Evolutionary conservation across 2,888 invertebrate genomes (phyloP).

Genomic region (Thymelicus lineola): DNA sequence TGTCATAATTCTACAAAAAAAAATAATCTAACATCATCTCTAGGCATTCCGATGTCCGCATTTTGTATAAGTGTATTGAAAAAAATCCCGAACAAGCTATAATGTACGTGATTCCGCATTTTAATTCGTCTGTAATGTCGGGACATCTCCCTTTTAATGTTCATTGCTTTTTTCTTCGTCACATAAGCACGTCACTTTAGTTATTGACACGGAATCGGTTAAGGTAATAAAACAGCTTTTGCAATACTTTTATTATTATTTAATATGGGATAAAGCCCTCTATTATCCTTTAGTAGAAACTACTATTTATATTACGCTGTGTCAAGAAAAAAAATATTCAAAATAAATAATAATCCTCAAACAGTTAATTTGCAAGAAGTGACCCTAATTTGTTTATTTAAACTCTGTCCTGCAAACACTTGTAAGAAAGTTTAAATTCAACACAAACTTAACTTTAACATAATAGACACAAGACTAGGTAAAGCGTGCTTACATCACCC

Average conservation of each 20-base stretch:
- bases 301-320: no score
- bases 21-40: conserved; percentile 50
- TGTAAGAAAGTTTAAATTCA: no score
- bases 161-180: conserved; percentile 60
- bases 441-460: no score
- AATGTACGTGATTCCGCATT: conserved; percentile 83
- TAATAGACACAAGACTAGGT: no score
- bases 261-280: not conserved
- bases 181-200: conserved; percentile 52
- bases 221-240: conserved; percentile 14
- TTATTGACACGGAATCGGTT: conserved; percentile 19
- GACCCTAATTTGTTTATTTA: no score
- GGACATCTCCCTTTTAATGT: conserved; percentile 73
- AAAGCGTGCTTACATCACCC: not conserved
- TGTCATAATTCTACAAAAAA: not conserved
- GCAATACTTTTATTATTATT: conserved; percentile 10
- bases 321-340: no score
- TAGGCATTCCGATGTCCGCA: conserved; percentile 57
- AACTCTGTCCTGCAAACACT: no score
- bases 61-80: conserved; percentile 71
- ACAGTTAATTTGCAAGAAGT: no score
- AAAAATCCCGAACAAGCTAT: conserved; percentile 64
- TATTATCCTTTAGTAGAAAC: no score
- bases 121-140: conserved; percentile 74
- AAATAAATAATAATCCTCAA: no score